Base-by-base conservation (phyloP, 2,888 invertebrate species). In the Dusona sp. region DNA sequence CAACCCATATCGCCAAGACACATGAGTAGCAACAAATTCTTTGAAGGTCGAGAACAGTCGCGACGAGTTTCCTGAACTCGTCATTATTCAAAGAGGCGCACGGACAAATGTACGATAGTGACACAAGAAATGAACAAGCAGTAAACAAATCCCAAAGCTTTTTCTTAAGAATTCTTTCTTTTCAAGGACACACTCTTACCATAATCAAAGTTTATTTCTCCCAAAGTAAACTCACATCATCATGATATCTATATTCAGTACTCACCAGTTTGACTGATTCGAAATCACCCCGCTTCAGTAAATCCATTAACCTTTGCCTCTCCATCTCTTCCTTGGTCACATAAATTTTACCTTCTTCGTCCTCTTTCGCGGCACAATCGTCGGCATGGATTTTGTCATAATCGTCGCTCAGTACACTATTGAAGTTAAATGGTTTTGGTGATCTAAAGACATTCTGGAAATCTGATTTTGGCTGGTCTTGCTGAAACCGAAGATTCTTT, bases 301-400 rank as follows among this genome's bases (percentile, higher is more conserved):
- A 82, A 67, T 92, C 92, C 89, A 92, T 91, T 87, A 93, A 83
- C 87, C 90, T 92, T 79, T 90, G 91, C 13, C 91, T 89, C 88
- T 92, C 93, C 90, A 91, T 90, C 77, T 92, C 92, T 73, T 92
- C 92, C 88, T 91, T 92, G 86, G 92, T 92, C 86, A 90, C 90
- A 85, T 92, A 91, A 61, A 92, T 88, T 87, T 92, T 91, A 67
- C 70, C 89, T 75, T 89, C 90, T 72, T 90, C 88, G 6, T 84
- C 83, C 65, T 87, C 88, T 19, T 84, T 81, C 38, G 90, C 87
- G 48, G 81, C 88, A 57, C 86, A 78, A 29, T 85, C 86, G 1
- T 88, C 87, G n/a, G 88, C 84, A 29, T 88, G 87, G 82, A 88
- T 72, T 72, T 90, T 91, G 74, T 89, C 90, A 85, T 92, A 92